A percentile compares a stretch with the other conserved stretches of the same genome.
Evolutionary conservation across 2,797 vertebrate genomes (phyloP).

Genomic region (Scolopax bukidnonensis): DNA sequence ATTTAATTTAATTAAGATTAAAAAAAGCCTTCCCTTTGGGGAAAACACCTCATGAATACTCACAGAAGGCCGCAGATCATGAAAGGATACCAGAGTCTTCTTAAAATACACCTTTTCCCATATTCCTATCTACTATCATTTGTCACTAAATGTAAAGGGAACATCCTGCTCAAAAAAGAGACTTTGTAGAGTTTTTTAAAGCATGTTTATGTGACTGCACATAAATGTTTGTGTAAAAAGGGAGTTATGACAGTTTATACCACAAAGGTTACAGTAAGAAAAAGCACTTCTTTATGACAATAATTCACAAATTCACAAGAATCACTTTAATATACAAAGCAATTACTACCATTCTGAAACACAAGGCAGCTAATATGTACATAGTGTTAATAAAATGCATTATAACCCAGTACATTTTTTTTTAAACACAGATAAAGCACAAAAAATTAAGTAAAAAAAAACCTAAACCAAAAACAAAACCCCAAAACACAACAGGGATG

Average conservation of each 20-base stretch:
- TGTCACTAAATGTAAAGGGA: constrained; percentile 3
- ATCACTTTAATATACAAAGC: constrained; percentile 87
- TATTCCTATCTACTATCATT: neutral
- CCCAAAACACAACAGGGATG: constrained; percentile 61
- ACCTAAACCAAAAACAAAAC: neutral
- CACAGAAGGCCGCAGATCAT: neutral
- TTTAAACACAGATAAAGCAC: constrained; percentile 76
- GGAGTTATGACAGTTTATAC: constrained; percentile 82
- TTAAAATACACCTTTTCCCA: neutral
- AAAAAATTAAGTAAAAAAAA: constrained; percentile 46
- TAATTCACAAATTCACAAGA: constrained; percentile 86
- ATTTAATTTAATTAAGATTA: neutral
- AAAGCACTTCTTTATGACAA: constrained; percentile 83
- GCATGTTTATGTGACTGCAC: constrained; percentile 84
- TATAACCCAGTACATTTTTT: constrained; percentile 76
- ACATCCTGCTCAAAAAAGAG: constrained; percentile 73
- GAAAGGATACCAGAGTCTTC: neutral
- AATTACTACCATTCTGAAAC: constrained; percentile 83
- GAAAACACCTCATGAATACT: neutral
- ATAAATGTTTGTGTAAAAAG: constrained; percentile 85
- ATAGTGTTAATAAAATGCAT: constrained; percentile 85
- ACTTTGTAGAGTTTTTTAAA: constrained; percentile 78
- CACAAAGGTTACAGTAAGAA: constrained; percentile 86
- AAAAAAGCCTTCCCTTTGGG: neutral
- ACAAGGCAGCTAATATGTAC: constrained; percentile 85